These are phyloP conservation scores for Adelges cooleyi DNA, from an alignment of 1,140 invertebrate species.

Conservation along the genomic window DNA sequence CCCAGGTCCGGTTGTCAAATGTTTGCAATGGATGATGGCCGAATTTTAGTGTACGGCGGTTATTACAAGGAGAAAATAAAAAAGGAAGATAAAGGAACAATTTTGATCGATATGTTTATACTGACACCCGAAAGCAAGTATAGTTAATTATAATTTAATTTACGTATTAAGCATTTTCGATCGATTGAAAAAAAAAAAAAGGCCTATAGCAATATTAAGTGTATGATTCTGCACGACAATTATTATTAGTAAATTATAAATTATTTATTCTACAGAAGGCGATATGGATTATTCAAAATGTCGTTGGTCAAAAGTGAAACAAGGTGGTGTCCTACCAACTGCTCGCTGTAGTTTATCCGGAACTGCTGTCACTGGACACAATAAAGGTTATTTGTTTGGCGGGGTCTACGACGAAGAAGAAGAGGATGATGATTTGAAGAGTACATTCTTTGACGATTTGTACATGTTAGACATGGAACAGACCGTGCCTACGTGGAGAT, in stretches of 20 bases:
- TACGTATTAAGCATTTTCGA: background rate
- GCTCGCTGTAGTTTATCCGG: conserved; percentile 52
- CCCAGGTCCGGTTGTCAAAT: conserved; percentile 66
- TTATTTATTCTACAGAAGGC: conserved; percentile 42
- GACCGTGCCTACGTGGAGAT: conserved; percentile 51
- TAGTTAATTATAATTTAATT: conserved; percentile 7
- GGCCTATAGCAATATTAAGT: too few relatives aligned
- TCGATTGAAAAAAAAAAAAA: background rate
- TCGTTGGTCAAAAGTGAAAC: conserved; percentile 63
- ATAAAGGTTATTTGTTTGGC: conserved; percentile 60
- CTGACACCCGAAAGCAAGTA: conserved; percentile 55
- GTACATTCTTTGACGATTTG: conserved; percentile 75
- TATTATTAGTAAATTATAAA: conserved; percentile 26
- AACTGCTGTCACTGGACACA: conserved; percentile 41
- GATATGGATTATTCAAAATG: conserved; percentile 52
- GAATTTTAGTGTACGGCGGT: conserved; percentile 72
- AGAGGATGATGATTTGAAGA: conserved; percentile 64
- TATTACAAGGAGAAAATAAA: conserved; percentile 71
- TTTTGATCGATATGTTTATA: conserved; percentile 72
- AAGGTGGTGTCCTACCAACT: conserved; percentile 50
- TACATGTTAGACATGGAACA: conserved; percentile 63
- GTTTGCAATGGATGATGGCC: conserved; percentile 47
- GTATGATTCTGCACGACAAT: too few relatives aligned
- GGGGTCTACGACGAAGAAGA: conserved; percentile 69
- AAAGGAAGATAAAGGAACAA: conserved; percentile 68